phyloP scores from a whole-genome alignment of 1,140 invertebrate species.

The Idris sp. region DNA sequence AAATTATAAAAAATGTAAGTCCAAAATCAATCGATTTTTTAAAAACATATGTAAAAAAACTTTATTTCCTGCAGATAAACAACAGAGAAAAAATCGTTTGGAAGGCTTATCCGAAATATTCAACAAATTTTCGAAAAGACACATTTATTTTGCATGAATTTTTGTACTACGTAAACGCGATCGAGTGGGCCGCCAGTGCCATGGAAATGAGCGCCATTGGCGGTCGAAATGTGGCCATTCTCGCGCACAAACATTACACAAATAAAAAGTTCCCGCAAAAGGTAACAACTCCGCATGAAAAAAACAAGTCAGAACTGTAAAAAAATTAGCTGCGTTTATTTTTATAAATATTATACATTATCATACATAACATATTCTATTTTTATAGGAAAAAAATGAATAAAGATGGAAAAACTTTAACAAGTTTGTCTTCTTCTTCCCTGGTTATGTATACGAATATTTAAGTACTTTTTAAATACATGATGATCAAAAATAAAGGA shows the following conservation, averaged over 20 bases:
- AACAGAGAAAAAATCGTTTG: conserved; percentile 73
- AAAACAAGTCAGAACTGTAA: conserved; percentile 6
- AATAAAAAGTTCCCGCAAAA: conserved; percentile 7
- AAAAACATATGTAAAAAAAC: neutral
- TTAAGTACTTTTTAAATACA: neutral
- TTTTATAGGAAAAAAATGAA: conserved; percentile 26
- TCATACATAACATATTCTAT: conserved; percentile 15
- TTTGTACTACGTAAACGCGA: conserved; percentile 83
- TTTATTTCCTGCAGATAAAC: conserved; percentile 64
- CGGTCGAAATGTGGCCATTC: conserved; percentile 82
- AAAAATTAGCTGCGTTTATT: conserved; percentile 2
- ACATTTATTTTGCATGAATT: conserved; percentile 80
- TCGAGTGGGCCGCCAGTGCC: conserved; percentile 84
- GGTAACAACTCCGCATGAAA: conserved; percentile 14
- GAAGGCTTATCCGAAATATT: conserved; percentile 84
- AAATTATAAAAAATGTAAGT: conserved; percentile 78
- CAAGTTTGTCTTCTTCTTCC: neutral
- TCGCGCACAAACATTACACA: conserved; percentile 74
- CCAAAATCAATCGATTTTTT: too few species aligned
- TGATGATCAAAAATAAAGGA: neutral
- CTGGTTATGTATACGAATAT: neutral
- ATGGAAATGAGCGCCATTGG: conserved; percentile 86
- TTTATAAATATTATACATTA: conserved; percentile 4
- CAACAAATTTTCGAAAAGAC: conserved; percentile 69
- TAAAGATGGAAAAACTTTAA: conserved; percentile 4